Conservation (phyloP, 2,888 invertebrate genomes). For the Latheticus oryzae region DNA sequence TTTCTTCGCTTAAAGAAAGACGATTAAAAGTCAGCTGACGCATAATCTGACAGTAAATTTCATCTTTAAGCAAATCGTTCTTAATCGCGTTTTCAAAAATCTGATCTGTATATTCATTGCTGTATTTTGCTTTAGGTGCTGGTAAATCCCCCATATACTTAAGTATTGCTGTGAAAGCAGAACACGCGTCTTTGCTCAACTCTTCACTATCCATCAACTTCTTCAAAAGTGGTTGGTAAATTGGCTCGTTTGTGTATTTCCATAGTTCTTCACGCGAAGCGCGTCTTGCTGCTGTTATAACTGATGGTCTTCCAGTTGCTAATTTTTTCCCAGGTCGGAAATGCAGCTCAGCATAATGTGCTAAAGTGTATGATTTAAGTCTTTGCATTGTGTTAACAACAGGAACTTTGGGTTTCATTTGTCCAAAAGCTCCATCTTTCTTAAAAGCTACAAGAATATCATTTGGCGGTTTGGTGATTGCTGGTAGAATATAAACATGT, state of each 20-base stretch:
- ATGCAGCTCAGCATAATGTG: conserved; percentile 84
- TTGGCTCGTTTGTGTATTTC: conserved; percentile 83
- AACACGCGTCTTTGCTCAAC: conserved; percentile 78
- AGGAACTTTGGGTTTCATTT: conserved; percentile 63
- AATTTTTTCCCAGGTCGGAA: conserved; percentile 70
- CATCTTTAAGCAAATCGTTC: conserved; percentile 84
- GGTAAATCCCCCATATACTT: conserved; percentile 95
- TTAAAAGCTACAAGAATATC: conserved; percentile 76
- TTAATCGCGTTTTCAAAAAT: conserved; percentile 85
- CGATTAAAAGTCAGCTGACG: conserved; percentile 92
- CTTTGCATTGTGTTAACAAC: conserved; percentile 71
- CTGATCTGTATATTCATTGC: conserved; percentile 88
- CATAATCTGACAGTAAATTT: conserved; percentile 94
- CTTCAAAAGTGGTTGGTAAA: conserved; percentile 84
- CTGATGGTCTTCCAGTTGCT: conserved; percentile 73
- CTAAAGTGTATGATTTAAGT: conserved; percentile 83
- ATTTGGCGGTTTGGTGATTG: conserved; percentile 78
- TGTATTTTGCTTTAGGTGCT: conserved; percentile 78
- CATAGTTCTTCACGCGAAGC: conserved; percentile 80
- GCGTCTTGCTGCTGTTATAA: conserved; percentile 75
- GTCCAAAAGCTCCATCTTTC: conserved; percentile 68
- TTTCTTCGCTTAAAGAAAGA: conserved; percentile 85
- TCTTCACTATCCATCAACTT: conserved; percentile 79
- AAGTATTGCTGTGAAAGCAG: conserved; percentile 80
- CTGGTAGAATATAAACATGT: conserved; percentile 87